A percentile compares a stretch with the other conserved stretches of the same genome.
Evolutionary conservation across 1,140 invertebrate species (phyloP).

Genomic region (Patella vulgata): DNA sequence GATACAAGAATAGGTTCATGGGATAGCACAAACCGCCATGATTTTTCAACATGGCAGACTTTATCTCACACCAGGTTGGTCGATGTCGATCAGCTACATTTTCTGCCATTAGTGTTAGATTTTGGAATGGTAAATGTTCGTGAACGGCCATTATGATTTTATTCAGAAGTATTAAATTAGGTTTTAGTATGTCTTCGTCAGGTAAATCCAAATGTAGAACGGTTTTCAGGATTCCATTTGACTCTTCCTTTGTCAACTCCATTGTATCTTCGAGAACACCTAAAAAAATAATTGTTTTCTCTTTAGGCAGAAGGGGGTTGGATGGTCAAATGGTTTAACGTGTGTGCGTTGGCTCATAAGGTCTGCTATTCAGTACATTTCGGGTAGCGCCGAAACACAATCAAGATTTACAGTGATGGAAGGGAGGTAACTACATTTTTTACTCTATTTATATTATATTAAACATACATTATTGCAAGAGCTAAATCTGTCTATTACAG

Average conservation of each 20-base stretch:
- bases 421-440: no score
- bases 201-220: conserved; percentile 11
- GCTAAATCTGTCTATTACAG: no score
- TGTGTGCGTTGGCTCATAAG: no score
- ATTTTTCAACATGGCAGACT: conserved; percentile 14
- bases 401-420: no score
- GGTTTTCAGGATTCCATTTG: conserved; percentile 13
- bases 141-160: conserved; percentile 16
- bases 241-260: conserved; percentile 30
- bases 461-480: no score
- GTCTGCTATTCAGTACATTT: no score
- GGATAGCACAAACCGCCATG: conserved; percentile 34
- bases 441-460: no score
- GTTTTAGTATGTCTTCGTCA: conserved; percentile 11
- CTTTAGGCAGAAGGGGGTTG: no score
- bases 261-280: not conserved
- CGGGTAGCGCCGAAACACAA: no score
- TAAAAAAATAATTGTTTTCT: no score
- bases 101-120: conserved; percentile 19
- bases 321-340: no score
- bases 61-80: conserved; percentile 22
- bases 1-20: conserved; percentile 28
- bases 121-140: conserved; percentile 25
- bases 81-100: conserved; percentile 6
- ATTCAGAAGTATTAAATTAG: conserved; percentile 15